Percentiles rank a stretch among this genome's conserved stretches.
Conservation (phyloP, 2,888 invertebrate genomes). For the Cyclophora albipunctata region DNA sequence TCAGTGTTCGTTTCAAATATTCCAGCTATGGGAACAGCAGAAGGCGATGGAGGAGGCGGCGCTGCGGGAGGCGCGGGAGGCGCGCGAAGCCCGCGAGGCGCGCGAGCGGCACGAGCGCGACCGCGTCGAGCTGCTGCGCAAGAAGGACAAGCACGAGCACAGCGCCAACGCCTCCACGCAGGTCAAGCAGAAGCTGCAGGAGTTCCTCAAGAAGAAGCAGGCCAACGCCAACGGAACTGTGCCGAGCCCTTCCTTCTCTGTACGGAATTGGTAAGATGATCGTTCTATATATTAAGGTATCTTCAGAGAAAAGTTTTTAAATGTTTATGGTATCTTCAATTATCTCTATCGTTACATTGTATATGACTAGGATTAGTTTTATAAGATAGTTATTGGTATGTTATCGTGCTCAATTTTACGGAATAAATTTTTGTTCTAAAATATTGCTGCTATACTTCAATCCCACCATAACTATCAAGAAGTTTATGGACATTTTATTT, state of each 20-base stretch:
- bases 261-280: slow-evolving; percentile 81
- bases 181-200: slow-evolving; percentile 96
- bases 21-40: slow-evolving; percentile 93
- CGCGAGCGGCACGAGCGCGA: slow-evolving; percentile 85
- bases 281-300: no score
- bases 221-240: slow-evolving; percentile 83
- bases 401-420: no score
- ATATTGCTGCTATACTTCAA: no score
- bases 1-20: no score
- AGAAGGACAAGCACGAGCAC: slow-evolving; percentile 96
- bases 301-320: no score
- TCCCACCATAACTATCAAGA: no score
- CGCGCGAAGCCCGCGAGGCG: slow-evolving; percentile 82
- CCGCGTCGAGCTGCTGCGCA: slow-evolving; percentile 88
- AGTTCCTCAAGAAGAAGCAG: slow-evolving; percentile 87
- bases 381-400: no score
- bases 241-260: slow-evolving; percentile 78
- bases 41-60: slow-evolving; percentile 88
- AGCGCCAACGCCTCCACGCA: slow-evolving; percentile 97
- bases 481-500: no score
- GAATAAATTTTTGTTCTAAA: no score
- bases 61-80: slow-evolving; percentile 87
- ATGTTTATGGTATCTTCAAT: no score
- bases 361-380: no score
- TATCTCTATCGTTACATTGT: no score